These are phyloP conservation scores for Hydrozoanthus gracilis DNA, from an alignment of 92 coral and sea anemone species.

Conservation along the genomic window DNA sequence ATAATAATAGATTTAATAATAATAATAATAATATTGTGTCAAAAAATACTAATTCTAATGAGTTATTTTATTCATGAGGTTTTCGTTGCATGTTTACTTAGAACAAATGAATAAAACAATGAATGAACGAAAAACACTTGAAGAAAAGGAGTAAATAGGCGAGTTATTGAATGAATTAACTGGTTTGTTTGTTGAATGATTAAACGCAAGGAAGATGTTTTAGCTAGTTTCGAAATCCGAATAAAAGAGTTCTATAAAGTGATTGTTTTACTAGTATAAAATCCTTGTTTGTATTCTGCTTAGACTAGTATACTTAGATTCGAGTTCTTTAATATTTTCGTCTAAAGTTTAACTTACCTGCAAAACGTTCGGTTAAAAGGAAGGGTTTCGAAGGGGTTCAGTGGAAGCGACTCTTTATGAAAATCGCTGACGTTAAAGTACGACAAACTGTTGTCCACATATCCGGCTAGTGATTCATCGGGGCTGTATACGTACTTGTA, in stretches of 20 bases:
- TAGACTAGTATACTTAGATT: no score
- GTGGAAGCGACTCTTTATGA: slow-evolving; percentile 62
- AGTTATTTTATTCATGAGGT: no score
- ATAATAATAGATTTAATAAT: no score
- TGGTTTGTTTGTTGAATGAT: no score
- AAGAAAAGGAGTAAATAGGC: neutral
- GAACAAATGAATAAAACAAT: no score
- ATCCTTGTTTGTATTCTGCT: no score
- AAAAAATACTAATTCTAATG: no score
- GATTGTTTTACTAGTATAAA: neutral
- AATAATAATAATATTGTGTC: no score
- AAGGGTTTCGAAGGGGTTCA: slow-evolving; percentile 60
- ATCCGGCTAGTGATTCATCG: slow-evolving; percentile 80
- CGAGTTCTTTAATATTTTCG: no score
- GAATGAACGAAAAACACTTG: neutral
- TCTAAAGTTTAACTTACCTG: slow-evolving; percentile 56
- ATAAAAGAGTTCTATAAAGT: neutral
- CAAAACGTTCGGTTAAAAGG: slow-evolving; percentile 72
- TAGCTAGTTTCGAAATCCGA: neutral
- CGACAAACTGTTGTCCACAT: slow-evolving; percentile 87
- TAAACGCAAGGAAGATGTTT: no score
- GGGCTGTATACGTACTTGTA: slow-evolving; percentile 82
- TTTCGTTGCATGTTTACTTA: no score
- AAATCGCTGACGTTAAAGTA: slow-evolving; percentile 79
- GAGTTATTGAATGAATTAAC: neutral